Evolutionary conservation across 1,140 invertebrate species (phyloP).

Genomic region (Acromyrmex echinatior): DNA sequence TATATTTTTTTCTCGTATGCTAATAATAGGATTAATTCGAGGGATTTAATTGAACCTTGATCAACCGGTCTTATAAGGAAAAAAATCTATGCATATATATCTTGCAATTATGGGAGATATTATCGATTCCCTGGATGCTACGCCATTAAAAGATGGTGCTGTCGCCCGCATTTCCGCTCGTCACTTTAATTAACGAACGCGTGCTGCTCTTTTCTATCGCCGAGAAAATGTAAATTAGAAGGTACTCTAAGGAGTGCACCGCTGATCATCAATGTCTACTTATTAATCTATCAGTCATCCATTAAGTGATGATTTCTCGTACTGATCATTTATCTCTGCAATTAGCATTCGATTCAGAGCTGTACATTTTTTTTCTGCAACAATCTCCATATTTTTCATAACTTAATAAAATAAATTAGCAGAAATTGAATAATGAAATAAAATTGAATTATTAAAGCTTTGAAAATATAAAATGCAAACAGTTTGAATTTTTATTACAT

Average conservation of each 20-base stretch:
- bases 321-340: not conserved
- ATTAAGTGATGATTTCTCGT: conserved; percentile 26
- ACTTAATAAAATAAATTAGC: not conserved
- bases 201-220: conserved; percentile 17
- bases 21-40: not conserved
- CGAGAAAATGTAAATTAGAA: conserved; percentile 38
- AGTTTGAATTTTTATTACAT: not conserved
- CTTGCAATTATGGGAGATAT: not conserved
- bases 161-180: conserved; percentile 23
- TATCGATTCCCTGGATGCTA: conserved; percentile 4
- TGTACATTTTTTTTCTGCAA: not conserved
- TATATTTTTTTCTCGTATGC: not conserved
- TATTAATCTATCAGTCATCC: conserved; percentile 4
- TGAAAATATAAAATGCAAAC: not conserved
- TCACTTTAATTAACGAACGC: conserved; percentile 34
- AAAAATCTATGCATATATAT: conserved; percentile 2
- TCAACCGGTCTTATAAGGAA: conserved; percentile 33
- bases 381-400: not conserved
- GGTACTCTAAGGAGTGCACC: not conserved
- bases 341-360: not conserved
- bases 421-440: no score
- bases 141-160: not conserved
- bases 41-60: conserved; percentile 32
- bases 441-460: not conserved
- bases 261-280: not conserved